A percentile compares a stretch with the other conserved stretches of the same genome.
Conservation (phyloP, 2,888 invertebrate genomes). For the Cheilosia scutellata region DNA sequence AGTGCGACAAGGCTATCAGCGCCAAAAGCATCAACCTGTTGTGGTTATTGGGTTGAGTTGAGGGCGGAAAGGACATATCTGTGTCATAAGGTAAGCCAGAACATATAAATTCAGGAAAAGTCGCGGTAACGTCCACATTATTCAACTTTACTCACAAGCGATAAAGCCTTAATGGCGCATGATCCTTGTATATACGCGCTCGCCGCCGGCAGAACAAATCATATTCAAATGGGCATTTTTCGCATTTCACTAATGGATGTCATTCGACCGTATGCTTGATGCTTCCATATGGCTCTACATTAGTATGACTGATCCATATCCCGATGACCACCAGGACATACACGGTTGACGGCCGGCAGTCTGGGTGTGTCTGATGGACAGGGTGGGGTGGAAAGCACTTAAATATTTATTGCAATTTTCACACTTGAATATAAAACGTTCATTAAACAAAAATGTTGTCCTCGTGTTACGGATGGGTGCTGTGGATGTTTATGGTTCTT, state of each 20-base stretch:
- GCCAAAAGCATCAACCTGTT: slow-evolving; percentile 66
- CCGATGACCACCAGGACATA: slow-evolving; percentile 34
- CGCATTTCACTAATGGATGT: slow-evolving; percentile 69
- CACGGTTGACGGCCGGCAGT: slow-evolving; percentile 1
- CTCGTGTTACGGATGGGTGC: slow-evolving; percentile 26
- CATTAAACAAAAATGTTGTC: slow-evolving; percentile 73
- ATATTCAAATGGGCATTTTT: slow-evolving; percentile 70
- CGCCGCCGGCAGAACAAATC: slow-evolving; percentile 54
- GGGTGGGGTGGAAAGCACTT: slow-evolving; percentile 53
- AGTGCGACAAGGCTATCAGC: slow-evolving; percentile 62
- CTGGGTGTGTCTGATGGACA: slow-evolving; percentile 10
- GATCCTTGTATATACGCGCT: slow-evolving; percentile 9
- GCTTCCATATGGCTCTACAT: slow-evolving; percentile 29
- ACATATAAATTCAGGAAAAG: slow-evolving; percentile 23
- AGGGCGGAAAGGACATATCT: slow-evolving; percentile 10
- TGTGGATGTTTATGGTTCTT: slow-evolving; percentile 48
- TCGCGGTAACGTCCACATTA: slow-evolving; percentile 21
- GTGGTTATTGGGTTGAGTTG: slow-evolving; percentile 19
- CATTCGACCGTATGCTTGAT: slow-evolving; percentile 25
- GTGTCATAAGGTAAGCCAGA: slow-evolving; percentile 29
- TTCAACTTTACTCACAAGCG: slow-evolving; percentile 48
- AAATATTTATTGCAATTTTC: slow-evolving; percentile 75
- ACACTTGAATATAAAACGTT: slow-evolving; percentile 76
- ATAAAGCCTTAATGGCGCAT: slow-evolving; percentile 59
- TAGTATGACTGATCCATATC: slow-evolving; percentile 51